Evolutionary conservation across 2,797 vertebrate species (phyloP).

Genomic region (Distichodus sexfasciatus): DNA sequence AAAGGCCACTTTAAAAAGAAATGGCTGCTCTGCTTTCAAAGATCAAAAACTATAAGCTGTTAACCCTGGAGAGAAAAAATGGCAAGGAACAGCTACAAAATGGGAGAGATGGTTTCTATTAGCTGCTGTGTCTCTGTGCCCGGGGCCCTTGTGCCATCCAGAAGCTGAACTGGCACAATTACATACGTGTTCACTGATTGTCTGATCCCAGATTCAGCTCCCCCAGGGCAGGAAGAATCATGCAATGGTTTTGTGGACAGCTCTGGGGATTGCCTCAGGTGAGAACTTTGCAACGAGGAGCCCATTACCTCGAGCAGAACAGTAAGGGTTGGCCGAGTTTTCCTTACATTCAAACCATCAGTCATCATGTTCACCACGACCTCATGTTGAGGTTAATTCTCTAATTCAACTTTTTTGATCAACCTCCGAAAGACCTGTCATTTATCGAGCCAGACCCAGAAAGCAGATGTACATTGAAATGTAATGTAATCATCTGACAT

Average conservation of each 20-base stretch:
- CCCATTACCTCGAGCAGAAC: neutral
- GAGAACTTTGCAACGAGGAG: neutral
- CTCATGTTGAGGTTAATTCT: neutral
- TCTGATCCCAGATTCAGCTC: slow-evolving; percentile 15
- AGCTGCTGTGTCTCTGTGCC: slow-evolving; percentile 9
- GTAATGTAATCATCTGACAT: no score
- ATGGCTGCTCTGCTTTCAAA: no score
- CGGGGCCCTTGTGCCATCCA: slow-evolving; percentile 18
- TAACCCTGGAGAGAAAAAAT: neutral
- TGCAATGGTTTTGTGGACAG: neutral
- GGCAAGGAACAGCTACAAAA: neutral
- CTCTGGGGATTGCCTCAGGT: slow-evolving; percentile 13
- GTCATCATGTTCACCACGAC: neutral
- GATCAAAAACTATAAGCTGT: neutral
- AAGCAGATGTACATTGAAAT: no score
- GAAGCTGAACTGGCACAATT: slow-evolving; percentile 15
- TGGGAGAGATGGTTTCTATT: neutral
- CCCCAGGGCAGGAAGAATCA: neutral
- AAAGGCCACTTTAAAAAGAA: no score
- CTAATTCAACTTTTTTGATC: neutral
- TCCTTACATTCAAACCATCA: neutral
- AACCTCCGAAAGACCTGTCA: neutral
- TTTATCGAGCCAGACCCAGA: neutral
- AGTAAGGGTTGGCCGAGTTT: neutral
- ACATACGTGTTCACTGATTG: slow-evolving; percentile 5